Base-by-base conservation (phyloP, 1,140 invertebrate species). In the Lutraria rhynchaena region DNA sequence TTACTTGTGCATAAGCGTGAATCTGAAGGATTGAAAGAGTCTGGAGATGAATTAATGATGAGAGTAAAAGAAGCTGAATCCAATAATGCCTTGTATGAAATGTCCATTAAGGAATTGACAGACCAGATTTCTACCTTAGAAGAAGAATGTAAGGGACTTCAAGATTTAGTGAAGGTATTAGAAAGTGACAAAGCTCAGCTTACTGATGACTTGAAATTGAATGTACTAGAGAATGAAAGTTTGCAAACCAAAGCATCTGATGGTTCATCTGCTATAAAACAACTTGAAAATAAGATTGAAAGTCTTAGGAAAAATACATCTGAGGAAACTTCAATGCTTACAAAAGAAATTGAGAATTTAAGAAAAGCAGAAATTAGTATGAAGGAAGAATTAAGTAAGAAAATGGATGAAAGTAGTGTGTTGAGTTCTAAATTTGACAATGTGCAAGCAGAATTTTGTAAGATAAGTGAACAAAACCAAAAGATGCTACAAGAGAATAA, bases 111-210 rank as follows among this genome's bases (percentile, higher is more conserved):
- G 44, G 44, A 57, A 73, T 37, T 55, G 33, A 19, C 37, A 35
- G 55, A 57, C 31, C 17, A 46, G 13, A 22, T 77, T 1, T 35
- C 27, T 24, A 46, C 35, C 4, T 51, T 24, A 7, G 44, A 77
- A 67, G 13, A 19, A 60, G 63, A 65, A 24, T 24, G 41, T 37
- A 55, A 44, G 55, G 61, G 51, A 7, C 22, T 70, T n/a, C 24
- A 41, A 81, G 53, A 41, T 46, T 27, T 19, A 46, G 61, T 61
- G 1, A 33, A 51, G 27, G 53, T 58, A 60, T 44, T 70, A 0
- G 65, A 81, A 81, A 17, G 19, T 17, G 67, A 81, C 5, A 60
- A 61, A 61, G 27, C 70, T 15, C 65, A 81, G 55, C 15, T 81
- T 11, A 33, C 51, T 27, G 29, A 44, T 31, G 67, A 70, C 46